Evolutionary conservation across 2,797 vertebrate genomes (phyloP).

Genomic region (Pyrocephalus nanus): DNA sequence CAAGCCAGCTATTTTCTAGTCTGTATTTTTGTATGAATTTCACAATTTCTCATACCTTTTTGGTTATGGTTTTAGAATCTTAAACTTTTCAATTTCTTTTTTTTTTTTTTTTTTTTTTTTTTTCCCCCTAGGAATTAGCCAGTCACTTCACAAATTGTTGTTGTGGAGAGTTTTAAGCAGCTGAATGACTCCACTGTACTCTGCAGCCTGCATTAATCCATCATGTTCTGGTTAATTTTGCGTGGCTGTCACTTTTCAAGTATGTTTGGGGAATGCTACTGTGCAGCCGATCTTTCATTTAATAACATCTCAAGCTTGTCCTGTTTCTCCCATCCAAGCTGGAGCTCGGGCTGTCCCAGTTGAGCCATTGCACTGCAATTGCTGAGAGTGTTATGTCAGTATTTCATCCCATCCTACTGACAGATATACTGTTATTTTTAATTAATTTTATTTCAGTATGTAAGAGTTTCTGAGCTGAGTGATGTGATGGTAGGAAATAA

Average conservation of each 20-base stretch:
- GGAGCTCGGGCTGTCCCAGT: background rate
- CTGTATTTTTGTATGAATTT: background rate
- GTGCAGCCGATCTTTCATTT: background rate
- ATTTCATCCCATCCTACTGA: background rate
- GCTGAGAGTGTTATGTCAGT: background rate
- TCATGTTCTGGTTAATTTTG: conserved; percentile 42
- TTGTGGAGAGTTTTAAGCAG: background rate
- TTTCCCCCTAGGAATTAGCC: background rate
- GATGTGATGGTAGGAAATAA: background rate
- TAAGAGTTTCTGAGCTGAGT: background rate
- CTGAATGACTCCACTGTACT: background rate
- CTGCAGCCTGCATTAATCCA: background rate
- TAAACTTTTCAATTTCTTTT: background rate
- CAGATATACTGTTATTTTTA: background rate
- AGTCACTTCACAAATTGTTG: background rate
- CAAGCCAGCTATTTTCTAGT: background rate
- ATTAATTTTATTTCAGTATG: background rate
- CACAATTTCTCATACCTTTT: background rate
- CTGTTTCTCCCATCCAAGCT: background rate
- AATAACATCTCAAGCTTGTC: background rate
- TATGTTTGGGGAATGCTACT: background rate
- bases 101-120: background rate
- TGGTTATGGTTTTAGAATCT: background rate
- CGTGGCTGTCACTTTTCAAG: background rate
- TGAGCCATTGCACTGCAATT: background rate